Evolutionary conservation across 2,113 vertebrate genomes (phyloP).

Genomic region (Zosterops japonicus): DNA sequence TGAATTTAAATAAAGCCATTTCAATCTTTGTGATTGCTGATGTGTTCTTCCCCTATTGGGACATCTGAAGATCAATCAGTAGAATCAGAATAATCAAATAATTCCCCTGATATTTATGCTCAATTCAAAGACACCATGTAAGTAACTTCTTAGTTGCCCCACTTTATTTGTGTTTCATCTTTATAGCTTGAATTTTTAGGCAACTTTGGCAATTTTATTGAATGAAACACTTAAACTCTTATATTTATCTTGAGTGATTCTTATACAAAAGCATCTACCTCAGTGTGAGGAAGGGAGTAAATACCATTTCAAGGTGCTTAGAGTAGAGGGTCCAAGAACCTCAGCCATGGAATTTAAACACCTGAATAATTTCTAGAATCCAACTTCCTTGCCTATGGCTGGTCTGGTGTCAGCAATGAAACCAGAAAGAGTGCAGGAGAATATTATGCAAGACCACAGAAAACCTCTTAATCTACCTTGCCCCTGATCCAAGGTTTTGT

Average conservation of each 20-base stretch:
- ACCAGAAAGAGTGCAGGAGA: not conserved
- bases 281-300: not conserved
- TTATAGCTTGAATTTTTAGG: not conserved
- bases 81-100: slow-evolving; percentile 50
- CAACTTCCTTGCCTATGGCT: not conserved
- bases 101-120: not conserved
- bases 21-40: not conserved
- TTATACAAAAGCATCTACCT: not conserved
- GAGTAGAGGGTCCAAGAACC: not conserved
- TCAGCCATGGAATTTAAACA: not conserved
- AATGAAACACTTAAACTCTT: not conserved
- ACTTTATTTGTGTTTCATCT: not conserved
- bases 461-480: not conserved
- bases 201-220: not conserved
- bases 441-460: not conserved
- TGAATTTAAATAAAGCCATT: slow-evolving; percentile 28
- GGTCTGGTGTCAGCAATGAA: not conserved
- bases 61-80: slow-evolving; percentile 43
- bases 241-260: not conserved
- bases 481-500: not conserved
- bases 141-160: not conserved
- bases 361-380: not conserved
- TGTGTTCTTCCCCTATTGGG: not conserved
- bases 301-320: not conserved
- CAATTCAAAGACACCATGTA: not conserved